Conservation (phyloP, 30 jellyfish, hydroid and myxozoan genomes). For the Chrysaora quinquecirrha region DNA sequence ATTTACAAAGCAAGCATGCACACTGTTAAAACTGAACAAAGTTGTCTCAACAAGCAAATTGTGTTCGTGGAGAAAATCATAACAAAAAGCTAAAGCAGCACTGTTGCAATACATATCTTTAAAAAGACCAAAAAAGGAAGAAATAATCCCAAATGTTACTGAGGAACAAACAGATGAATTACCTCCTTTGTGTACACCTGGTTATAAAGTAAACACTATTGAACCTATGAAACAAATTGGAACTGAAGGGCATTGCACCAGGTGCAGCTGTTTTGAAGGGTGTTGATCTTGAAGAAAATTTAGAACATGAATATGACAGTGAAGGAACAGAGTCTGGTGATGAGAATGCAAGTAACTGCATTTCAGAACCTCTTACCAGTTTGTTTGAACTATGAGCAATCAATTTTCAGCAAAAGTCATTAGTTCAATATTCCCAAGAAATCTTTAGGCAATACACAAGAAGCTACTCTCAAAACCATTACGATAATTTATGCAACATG, state of each 20-base stretch:
- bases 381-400: neutral
- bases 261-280: neutral
- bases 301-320: neutral
- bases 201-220: neutral
- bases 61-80: constrained; percentile 27
- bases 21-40: constrained; percentile 16
- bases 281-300: neutral
- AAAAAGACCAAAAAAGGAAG: neutral
- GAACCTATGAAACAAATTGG: neutral
- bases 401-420: neutral
- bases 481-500: constrained; percentile 5
- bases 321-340: neutral
- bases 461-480: constrained; percentile 15
- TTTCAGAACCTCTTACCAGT: neutral
- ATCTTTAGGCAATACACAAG: neutral
- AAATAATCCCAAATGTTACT: neutral
- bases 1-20: constrained; percentile 39
- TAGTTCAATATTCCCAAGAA: neutral
- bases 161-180: neutral
- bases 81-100: neutral
- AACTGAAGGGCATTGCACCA: neutral
- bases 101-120: neutral
- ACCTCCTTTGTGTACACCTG: neutral
- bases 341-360: neutral
- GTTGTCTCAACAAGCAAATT: constrained; percentile 20